Evolutionary conservation across 2,113 vertebrate genomes (phyloP).

Genomic region (Psammodynastes pulverulentus): DNA sequence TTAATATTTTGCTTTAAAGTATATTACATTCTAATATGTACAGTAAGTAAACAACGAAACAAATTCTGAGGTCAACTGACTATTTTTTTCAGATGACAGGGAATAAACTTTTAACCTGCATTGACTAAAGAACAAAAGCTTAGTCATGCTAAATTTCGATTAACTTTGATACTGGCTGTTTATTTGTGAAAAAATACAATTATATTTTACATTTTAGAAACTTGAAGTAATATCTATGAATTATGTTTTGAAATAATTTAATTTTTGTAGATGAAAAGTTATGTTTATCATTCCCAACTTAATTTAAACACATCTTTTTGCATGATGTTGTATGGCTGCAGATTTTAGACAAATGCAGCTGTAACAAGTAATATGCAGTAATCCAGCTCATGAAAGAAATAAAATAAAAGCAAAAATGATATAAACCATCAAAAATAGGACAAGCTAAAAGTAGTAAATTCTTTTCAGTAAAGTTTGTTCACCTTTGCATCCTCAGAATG

Average conservation of each 20-base stretch:
- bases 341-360: neutral
- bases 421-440: neutral
- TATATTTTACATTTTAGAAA: neutral
- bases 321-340: neutral
- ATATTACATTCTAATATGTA: neutral
- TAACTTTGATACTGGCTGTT: neutral
- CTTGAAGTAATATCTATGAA: neutral
- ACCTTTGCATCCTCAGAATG: conserved; percentile 70
- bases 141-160: neutral
- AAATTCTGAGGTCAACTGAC: neutral
- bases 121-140: neutral
- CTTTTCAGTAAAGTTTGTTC: neutral
- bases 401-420: neutral
- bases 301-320: neutral
- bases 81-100: neutral
- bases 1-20: neutral
- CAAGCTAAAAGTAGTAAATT: neutral
- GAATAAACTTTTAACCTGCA: neutral
- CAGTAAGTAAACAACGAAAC: neutral
- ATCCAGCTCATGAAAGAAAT: neutral
- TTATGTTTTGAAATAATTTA: neutral
- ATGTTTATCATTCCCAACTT: neutral
- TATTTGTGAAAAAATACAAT: neutral
- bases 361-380: neutral
- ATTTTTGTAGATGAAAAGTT: neutral